Percentiles rank a stretch among this genome's conserved stretches.
Evolutionary conservation across 2,888 invertebrate species (phyloP).

Genomic region (Caenorhabditis zanzibari): DNA sequence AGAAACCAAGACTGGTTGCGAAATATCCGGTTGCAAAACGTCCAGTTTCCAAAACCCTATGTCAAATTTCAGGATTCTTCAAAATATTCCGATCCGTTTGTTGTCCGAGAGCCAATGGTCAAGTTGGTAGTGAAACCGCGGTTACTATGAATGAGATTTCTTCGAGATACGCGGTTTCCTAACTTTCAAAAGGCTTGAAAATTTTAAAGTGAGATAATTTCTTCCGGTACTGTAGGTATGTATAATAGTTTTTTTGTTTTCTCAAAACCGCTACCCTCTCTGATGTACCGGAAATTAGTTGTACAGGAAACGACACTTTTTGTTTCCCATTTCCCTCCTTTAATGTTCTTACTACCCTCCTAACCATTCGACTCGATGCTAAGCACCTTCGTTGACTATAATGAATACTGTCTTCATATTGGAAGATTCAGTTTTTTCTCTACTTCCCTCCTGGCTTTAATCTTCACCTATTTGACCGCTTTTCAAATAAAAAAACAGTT

Average conservation of each 20-base stretch:
- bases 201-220: too few species aligned
- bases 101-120: neutral
- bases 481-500: constrained; percentile 44
- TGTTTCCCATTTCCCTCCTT: too few species aligned
- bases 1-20: too few species aligned
- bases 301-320: too few species aligned
- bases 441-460: constrained; percentile 24
- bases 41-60: too few species aligned
- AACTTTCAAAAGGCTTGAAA: too few species aligned
- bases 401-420: constrained; percentile 23
- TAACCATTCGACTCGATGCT: neutral
- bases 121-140: constrained; percentile 1
- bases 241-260: too few species aligned
- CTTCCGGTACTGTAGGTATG: too few species aligned
- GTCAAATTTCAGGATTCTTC: constrained; percentile 11
- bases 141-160: constrained; percentile 3
- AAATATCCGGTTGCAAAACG: too few species aligned
- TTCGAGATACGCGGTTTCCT: constrained; percentile 3
- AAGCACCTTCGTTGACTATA: neutral
- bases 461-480: constrained; percentile 25
- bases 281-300: too few species aligned
- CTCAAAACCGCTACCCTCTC: too few species aligned
- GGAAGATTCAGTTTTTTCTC: constrained; percentile 51
- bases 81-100: neutral
- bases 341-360: too few species aligned